Conservation (phyloP, 2,888 invertebrate species). For the Meteorus colon region DNA sequence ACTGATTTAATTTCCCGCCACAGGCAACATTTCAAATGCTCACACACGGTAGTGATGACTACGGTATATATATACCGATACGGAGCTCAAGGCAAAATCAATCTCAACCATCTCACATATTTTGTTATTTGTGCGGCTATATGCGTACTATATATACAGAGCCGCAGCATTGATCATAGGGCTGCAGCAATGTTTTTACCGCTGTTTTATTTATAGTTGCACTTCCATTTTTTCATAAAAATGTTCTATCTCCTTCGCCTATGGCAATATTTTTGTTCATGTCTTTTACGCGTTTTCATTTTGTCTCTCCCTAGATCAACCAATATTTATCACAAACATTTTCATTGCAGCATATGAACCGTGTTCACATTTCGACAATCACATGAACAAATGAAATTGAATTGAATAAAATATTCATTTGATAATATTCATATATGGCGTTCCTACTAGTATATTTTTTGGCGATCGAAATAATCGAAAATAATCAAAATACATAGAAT, state of each 20-base stretch:
- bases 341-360: neutral
- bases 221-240: conserved; percentile 3
- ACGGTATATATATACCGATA: conserved; percentile 15
- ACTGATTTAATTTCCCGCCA: conserved; percentile 35
- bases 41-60: conserved; percentile 12
- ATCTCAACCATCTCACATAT: conserved; percentile 35
- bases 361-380: neutral
- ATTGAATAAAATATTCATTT: neutral
- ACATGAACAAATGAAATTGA: neutral
- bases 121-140: neutral
- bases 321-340: conserved; percentile 21
- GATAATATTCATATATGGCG: neutral
- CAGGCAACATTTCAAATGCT: conserved; percentile 22
- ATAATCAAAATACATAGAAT: too few relatives aligned
- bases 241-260: conserved; percentile 22
- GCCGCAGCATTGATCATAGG: neutral
- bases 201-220: neutral
- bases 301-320: neutral
- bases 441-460: too few relatives aligned
- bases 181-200: neutral
- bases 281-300: neutral
- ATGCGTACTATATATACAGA: conserved; percentile 1
- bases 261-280: conserved; percentile 16
- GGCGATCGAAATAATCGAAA: too few relatives aligned
- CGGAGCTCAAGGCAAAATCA: conserved; percentile 31